Evolutionary conservation across 2,888 invertebrate species (phyloP).

Genomic region (Mantis religiosa): DNA sequence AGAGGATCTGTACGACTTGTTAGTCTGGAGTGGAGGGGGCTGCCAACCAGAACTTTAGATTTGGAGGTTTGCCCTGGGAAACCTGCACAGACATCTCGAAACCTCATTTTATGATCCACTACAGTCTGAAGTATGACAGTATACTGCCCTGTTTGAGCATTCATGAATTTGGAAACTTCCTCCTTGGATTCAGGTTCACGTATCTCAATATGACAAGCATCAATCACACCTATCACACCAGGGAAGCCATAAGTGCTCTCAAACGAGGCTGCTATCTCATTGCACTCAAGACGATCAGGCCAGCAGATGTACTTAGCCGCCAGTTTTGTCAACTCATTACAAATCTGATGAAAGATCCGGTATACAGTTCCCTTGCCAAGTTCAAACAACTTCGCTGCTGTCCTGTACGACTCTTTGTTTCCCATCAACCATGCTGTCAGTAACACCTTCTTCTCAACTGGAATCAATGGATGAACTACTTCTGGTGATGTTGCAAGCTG

Average conservation of each 20-base stretch:
- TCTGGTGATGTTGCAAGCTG: neutral
- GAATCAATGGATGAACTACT: slow-evolving; percentile 10
- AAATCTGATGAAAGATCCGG: slow-evolving; percentile 25
- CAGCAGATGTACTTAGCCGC: slow-evolving; percentile 24
- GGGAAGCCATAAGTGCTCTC: slow-evolving; percentile 23
- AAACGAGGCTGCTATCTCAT: slow-evolving; percentile 23
- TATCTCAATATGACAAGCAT: slow-evolving; percentile 17
- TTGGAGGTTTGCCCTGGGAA: slow-evolving; percentile 22
- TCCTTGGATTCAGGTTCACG: slow-evolving; percentile 3
- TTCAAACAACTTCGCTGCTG: slow-evolving; percentile 17
- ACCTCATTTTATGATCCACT: slow-evolving; percentile 18
- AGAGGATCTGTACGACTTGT: slow-evolving; percentile 14
- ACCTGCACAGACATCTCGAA: slow-evolving; percentile 29
- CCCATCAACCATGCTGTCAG: slow-evolving; percentile 27
- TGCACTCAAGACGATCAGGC: slow-evolving; percentile 23
- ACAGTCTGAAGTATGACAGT: slow-evolving; percentile 26
- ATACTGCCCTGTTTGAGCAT: slow-evolving; percentile 5
- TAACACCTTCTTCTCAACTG: slow-evolving; percentile 24
- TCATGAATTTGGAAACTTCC: slow-evolving; percentile 16
- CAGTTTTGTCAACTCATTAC: slow-evolving; percentile 17
- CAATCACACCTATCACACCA: slow-evolving; percentile 28
- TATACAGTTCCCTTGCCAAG: slow-evolving; percentile 10
- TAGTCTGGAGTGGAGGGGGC: slow-evolving; percentile 21
- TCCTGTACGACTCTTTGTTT: slow-evolving; percentile 1
- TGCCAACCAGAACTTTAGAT: slow-evolving; percentile 18